These are phyloP conservation scores for Idaea straminata DNA, from an alignment of 2,888 invertebrate species.

Conservation along the genomic window DNA sequence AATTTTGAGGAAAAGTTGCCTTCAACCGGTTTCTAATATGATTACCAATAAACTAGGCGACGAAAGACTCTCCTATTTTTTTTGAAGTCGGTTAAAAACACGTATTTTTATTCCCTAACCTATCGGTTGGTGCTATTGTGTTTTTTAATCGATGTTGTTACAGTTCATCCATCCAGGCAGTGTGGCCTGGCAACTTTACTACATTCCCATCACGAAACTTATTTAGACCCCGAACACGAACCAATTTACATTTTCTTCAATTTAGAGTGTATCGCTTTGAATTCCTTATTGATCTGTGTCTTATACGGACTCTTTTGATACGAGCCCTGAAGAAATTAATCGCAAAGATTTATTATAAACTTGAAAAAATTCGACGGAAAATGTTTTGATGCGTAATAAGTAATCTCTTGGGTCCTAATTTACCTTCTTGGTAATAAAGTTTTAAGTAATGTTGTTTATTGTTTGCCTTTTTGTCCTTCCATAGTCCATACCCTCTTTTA, in stretches of 20 bases:
- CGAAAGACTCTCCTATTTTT: too few relatives aligned
- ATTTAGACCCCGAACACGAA: slow-evolving; percentile 58
- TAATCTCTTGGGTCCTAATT: neutral
- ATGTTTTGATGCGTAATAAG: neutral
- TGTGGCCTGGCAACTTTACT: slow-evolving; percentile 20
- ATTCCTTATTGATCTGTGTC: slow-evolving; percentile 62
- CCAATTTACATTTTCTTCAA: slow-evolving; percentile 74
- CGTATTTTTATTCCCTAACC: too few relatives aligned
- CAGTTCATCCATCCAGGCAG: neutral
- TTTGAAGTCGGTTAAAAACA: too few relatives aligned
- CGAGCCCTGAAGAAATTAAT: neutral
- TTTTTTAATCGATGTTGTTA: neutral
- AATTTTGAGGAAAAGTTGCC: too few relatives aligned
- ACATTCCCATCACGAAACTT: slow-evolving; percentile 56
- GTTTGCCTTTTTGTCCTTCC: neutral
- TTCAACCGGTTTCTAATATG: too few relatives aligned
- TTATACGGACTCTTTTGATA: slow-evolving; percentile 22
- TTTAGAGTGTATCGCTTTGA: slow-evolving; percentile 60
- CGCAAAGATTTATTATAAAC: neutral
- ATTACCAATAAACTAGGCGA: too few relatives aligned
- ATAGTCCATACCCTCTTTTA: neutral
- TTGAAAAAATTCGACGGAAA: neutral
- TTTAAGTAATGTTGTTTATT: neutral
- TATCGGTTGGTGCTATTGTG: too few relatives aligned
- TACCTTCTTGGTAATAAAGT: neutral